Evolutionary conservation across 1,140 invertebrate species (phyloP), one percentile per base, ranked within the genome.

Genomic region (Trichonephila clavipes): DNA sequence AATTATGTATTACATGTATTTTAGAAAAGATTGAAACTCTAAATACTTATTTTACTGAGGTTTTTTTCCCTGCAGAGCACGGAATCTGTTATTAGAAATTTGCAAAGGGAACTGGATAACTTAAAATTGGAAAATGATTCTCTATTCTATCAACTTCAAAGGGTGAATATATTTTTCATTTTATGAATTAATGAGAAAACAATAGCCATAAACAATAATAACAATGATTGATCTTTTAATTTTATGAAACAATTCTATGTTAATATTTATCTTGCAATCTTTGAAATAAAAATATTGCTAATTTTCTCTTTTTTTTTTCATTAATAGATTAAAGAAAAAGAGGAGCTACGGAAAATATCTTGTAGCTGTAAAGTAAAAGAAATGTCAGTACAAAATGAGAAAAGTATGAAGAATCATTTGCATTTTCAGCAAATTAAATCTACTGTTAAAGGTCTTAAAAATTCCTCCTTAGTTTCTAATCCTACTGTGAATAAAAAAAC

Each of bases 91-190:
- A 69, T 89, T 28, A 72, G 87, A 72, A 89, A 89, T 72, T 51
- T 72, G 14, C 28, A 89, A 72, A 40, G 64, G 51, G 87, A 89
- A 69, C 44, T 89, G 8, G 14, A 89, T 24, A 40, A 89, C 18
- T 21, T 89, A 18, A 89, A 69, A 69, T 40, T n/a, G n/a, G 62
- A 89, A 89, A 89, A 89, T 89, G 64, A 89, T 51, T 89, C 62
- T 72, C 40, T 89, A 10, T 89, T 89, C 4, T n/a, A 16, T 51
- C 62, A 72, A 44, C 87, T 89, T 51, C 62, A 44, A 51, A 72
- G 44, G 87, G 87, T 89, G 69, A 72, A 14, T 58, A 24, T 87
- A 28, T 83, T 51, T 51, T 51, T 51, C 10, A 12, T 12, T 51
- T 51, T 51, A 51, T 12, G 34, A 40, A 40, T 40, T 40, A 40